A percentile compares a stretch with the other conserved stretches of the same genome.
These are phyloP conservation scores for Trissoscelio sp. DNA, from an alignment of 2,888 invertebrate genomes.

Conservation along the genomic window DNA sequence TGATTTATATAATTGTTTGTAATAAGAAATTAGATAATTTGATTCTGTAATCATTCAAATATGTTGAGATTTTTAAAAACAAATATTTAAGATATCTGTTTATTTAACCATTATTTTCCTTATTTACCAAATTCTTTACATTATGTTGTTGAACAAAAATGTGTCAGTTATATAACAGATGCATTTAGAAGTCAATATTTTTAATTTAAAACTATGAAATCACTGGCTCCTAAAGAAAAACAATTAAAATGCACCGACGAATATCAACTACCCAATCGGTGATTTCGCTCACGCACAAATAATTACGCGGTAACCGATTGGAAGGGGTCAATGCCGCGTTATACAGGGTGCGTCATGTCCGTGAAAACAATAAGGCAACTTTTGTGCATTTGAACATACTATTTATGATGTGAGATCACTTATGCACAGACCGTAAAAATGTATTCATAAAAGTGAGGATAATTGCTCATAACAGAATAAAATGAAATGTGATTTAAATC, in stretches of 20 bases:
- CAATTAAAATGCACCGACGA: conserved; percentile 32
- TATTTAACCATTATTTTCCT: too few relatives aligned
- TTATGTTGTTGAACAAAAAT: background rate
- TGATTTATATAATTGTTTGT: too few relatives aligned
- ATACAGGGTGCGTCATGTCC: conserved; percentile 55
- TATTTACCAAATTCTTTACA: too few relatives aligned
- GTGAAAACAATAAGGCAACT: conserved; percentile 49
- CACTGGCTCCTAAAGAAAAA: background rate
- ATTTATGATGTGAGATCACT: conserved; percentile 41
- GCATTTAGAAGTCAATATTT: background rate
- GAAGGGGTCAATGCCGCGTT: conserved; percentile 61
- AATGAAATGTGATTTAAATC: conserved; percentile 21
- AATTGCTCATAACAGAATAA: conserved; percentile 21
- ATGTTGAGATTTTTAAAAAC: too few relatives aligned
- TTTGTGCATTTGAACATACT: conserved; percentile 42
- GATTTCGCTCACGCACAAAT: conserved; percentile 54
- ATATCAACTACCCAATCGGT: conserved; percentile 17
- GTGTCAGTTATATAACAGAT: too few relatives aligned
- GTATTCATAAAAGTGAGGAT: conserved; percentile 41
- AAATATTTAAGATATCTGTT: too few relatives aligned
- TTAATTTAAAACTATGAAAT: background rate
- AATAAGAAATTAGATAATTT: too few relatives aligned
- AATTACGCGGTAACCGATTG: conserved; percentile 56
- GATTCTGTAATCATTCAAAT: too few relatives aligned
- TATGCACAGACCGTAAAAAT: conserved; percentile 39